Conservation (phyloP, 2,888 invertebrate species). For the Dyspetes luteomarginatus region DNA sequence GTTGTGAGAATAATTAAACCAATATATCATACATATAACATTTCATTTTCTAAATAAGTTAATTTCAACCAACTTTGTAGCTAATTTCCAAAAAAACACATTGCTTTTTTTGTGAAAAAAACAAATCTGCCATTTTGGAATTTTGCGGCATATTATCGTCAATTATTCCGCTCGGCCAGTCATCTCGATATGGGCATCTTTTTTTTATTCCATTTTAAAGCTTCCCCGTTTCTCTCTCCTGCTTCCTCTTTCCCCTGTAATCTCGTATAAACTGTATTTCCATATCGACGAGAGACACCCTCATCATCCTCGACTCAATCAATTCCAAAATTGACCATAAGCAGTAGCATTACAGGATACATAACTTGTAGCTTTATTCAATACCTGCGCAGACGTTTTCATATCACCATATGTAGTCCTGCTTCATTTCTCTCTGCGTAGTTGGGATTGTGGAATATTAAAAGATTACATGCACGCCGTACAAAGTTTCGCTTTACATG, state of each 20-base stretch:
- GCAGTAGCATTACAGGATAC: constrained; percentile 57
- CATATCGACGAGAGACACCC: constrained; percentile 29
- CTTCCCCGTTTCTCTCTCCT: not conserved
- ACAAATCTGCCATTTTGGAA: constrained; percentile 6
- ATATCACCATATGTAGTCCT: not conserved
- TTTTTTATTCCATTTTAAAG: constrained; percentile 14
- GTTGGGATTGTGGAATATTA: constrained; percentile 46
- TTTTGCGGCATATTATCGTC: constrained; percentile 7
- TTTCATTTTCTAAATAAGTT: too few species aligned
- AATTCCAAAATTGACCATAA: constrained; percentile 54
- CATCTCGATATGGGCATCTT: constrained; percentile 6
- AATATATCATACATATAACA: too few species aligned
- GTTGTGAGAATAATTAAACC: too few species aligned
- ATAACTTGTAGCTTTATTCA: constrained; percentile 40
- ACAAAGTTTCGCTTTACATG: not conserved
- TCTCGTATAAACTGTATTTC: constrained; percentile 54
- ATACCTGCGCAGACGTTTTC: constrained; percentile 33
- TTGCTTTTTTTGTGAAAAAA: too few species aligned
- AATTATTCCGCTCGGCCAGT: constrained; percentile 23
- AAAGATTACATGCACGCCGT: constrained; percentile 37
- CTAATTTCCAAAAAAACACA: too few species aligned
- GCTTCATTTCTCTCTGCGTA: not conserved
- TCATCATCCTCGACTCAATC: constrained; percentile 53
- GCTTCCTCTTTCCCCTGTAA: constrained; percentile 35
- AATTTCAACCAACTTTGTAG: too few species aligned